Conservation (phyloP, 2,797 vertebrate genomes). For the Apogon hyalosoma region DNA sequence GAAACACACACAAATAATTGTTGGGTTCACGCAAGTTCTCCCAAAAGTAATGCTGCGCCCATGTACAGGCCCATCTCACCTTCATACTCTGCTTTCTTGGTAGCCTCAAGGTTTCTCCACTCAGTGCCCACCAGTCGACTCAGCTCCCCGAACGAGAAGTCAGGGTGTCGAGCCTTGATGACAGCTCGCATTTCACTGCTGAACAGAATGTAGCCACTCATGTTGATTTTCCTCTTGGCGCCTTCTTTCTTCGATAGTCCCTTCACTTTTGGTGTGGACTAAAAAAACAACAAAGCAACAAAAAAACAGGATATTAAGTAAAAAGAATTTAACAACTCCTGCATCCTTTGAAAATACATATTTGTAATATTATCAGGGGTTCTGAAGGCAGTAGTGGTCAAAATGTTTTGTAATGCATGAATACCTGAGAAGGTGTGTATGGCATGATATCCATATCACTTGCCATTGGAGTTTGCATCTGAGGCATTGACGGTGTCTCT, state of each 20-base stretch:
- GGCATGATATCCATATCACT: slow-evolving; percentile 92
- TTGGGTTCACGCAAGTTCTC: slow-evolving; percentile 18
- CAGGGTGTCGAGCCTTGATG: slow-evolving; percentile 97
- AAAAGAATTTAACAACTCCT: too few relatives aligned
- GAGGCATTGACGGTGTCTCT: slow-evolving; percentile 91
- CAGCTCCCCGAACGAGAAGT: slow-evolving; percentile 98
- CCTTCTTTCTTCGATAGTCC: slow-evolving; percentile 96
- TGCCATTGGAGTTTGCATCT: slow-evolving; percentile 90
- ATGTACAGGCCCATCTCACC: slow-evolving; percentile 79
- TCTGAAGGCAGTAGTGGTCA: not conserved
- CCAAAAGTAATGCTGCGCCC: not conserved
- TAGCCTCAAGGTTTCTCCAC: slow-evolving; percentile 96
- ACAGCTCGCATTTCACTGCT: slow-evolving; percentile 99
- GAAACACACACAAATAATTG: slow-evolving; percentile 52
- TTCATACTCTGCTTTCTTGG: slow-evolving; percentile 99
- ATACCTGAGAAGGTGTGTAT: slow-evolving; percentile 94
- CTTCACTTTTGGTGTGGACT: slow-evolving; percentile 96
- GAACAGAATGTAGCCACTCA: slow-evolving; percentile 99
- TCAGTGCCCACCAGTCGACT: slow-evolving; percentile 98
- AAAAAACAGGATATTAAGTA: not conserved
- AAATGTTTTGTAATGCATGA: not conserved
- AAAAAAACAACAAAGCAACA: slow-evolving; percentile 11
- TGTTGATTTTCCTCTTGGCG: slow-evolving; percentile 99
- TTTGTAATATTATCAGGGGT: too few relatives aligned
- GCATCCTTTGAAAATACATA: too few relatives aligned